phyloP scores from a whole-genome alignment of 2,797 vertebrate genomes.

The Alosa sapidissima region DNA sequence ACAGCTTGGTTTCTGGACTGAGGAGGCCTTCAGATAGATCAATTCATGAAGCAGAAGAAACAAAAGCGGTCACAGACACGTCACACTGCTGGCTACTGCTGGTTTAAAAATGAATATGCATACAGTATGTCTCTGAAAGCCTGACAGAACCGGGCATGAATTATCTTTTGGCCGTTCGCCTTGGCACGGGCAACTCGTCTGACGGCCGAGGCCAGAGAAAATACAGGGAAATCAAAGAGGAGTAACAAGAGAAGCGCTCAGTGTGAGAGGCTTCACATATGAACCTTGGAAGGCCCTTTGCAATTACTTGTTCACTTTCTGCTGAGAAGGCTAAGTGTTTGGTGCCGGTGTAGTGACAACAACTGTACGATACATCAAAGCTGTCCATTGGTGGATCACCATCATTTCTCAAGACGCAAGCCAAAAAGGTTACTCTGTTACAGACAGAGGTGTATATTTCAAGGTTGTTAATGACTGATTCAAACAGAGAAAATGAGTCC shows the following conservation, averaged over 20 bases:
- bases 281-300: constrained; percentile 41
- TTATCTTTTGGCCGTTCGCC: constrained; percentile 44
- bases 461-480: not conserved
- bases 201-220: constrained; percentile 47
- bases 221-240: constrained; percentile 39
- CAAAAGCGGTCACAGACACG: constrained; percentile 40
- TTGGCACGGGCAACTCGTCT: constrained; percentile 28
- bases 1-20: constrained; percentile 20
- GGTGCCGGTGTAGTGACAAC: constrained; percentile 13
- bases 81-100: constrained; percentile 45
- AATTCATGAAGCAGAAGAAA: constrained; percentile 44
- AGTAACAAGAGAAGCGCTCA: constrained; percentile 47
- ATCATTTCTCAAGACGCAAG: not conserved
- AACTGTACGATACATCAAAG: not conserved
- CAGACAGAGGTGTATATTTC: not conserved
- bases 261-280: constrained; percentile 41
- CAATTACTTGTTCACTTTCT: constrained; percentile 29
- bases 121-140: not conserved
- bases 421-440: not conserved
- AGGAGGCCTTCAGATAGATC: constrained; percentile 32
- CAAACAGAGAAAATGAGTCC: not conserved
- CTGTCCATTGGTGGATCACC: not conserved
- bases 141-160: constrained; percentile 37
- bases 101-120: constrained; percentile 38
- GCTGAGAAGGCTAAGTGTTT: constrained; percentile 34